Evolutionary conservation across 2,888 invertebrate species (phyloP).

Genomic region (Saturnia pavonia): DNA sequence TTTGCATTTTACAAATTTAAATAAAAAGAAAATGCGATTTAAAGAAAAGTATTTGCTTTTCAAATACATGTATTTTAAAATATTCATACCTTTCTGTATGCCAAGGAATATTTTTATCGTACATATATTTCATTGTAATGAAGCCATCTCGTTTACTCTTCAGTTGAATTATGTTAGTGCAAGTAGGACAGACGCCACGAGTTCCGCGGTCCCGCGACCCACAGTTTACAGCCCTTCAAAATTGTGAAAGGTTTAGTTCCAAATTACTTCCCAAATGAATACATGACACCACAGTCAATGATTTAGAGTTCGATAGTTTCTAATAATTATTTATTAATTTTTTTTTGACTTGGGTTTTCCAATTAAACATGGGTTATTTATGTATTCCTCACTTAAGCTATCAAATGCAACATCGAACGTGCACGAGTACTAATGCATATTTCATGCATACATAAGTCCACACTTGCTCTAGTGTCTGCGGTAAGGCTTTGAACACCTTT

Average conservation of each 20-base stretch:
- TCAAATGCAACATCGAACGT: neutral
- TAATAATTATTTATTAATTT: neutral
- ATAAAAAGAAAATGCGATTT: too few relatives aligned
- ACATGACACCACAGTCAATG: neutral
- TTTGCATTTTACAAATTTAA: too few relatives aligned
- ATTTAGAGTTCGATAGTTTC: neutral
- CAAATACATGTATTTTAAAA: too few relatives aligned
- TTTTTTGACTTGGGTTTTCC: neutral
- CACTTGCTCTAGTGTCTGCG: constrained; percentile 16
- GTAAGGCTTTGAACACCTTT: constrained; percentile 25
- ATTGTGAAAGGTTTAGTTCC: neutral
- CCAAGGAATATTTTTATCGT: too few relatives aligned
- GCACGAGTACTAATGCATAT: neutral
- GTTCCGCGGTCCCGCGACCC: too few relatives aligned
- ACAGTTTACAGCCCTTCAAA: neutral
- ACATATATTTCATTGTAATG: neutral
- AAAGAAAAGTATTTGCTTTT: too few relatives aligned
- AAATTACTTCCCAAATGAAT: neutral
- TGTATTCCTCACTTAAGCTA: constrained; percentile 1
- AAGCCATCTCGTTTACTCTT: neutral
- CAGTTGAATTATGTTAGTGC: neutral
- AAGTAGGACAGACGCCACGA: neutral
- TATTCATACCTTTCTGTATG: too few relatives aligned
- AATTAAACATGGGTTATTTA: neutral
- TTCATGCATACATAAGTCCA: constrained; percentile 14